Evolutionary conservation across 92 coral and sea anemone genomes (phyloP).

Genomic region (Meandrina meandrites): DNA sequence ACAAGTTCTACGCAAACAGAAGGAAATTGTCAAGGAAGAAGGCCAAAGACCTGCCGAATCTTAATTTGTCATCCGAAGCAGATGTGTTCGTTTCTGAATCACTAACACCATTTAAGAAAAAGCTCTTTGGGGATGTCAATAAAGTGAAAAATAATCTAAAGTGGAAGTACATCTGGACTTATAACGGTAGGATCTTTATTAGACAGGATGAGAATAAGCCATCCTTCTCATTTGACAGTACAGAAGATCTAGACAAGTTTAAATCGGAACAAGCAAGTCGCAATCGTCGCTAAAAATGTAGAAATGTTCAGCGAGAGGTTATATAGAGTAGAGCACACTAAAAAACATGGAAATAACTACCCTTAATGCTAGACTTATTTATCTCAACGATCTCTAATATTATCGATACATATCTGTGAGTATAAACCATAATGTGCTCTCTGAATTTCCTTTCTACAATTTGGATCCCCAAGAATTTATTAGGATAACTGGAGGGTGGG

Average conservation of each 20-base stretch:
- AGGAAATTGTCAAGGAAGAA: constrained; percentile 42
- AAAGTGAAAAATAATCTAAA: neutral
- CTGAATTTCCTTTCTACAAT: constrained; percentile 5
- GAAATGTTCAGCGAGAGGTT: neutral
- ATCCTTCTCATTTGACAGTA: neutral
- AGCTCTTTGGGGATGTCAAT: neutral
- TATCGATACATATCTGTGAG: too few species aligned
- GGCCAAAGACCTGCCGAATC: neutral
- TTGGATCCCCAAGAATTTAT: neutral
- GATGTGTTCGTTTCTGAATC: constrained; percentile 13
- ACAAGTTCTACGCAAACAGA: constrained; percentile 39
- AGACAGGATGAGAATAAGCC: too few species aligned
- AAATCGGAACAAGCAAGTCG: neutral
- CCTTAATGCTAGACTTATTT: too few species aligned
- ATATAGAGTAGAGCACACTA: too few species aligned
- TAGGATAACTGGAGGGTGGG: too few species aligned
- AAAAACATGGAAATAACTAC: too few species aligned
- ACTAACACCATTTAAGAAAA: constrained; percentile 3
- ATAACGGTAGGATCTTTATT: constrained; percentile 3
- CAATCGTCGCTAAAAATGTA: constrained; percentile 2
- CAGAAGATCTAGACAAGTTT: constrained; percentile 6
- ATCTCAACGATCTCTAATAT: too few species aligned
- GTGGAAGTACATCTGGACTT: neutral
- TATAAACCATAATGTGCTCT: constrained; percentile 8
- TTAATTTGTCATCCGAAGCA: neutral